Percentiles rank a stretch among this genome's conserved stretches.
These are phyloP conservation scores for Deroplatys truncata DNA, from an alignment of 2,888 invertebrate species.

Conservation along the genomic window DNA sequence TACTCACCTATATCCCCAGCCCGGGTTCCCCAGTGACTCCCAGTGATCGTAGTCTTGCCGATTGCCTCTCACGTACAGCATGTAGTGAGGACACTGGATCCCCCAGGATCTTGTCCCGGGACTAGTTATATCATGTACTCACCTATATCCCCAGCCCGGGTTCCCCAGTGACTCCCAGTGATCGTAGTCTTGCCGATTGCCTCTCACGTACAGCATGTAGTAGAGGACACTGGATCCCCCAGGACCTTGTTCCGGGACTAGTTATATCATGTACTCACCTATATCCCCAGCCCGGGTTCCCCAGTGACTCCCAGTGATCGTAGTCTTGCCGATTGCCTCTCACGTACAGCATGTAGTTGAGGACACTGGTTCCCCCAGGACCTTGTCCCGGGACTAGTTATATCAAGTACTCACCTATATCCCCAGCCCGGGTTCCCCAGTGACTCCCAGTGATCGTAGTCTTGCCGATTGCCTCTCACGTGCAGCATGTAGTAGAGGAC, in stretches of 20 bases:
- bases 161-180: constrained; percentile 88
- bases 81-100: no score
- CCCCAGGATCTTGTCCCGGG: constrained; percentile 88
- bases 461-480: constrained; percentile 81
- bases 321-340: constrained; percentile 75
- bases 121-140: constrained; percentile 61
- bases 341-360: constrained; percentile 73
- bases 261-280: constrained; percentile 82
- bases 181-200: constrained; percentile 78
- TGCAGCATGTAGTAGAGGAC: no score
- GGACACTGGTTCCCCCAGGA: no score
- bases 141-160: constrained; percentile 75
- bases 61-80: constrained; percentile 77
- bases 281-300: constrained; percentile 84
- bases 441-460: constrained; percentile 81
- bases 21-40: constrained; percentile 80
- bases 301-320: constrained; percentile 85
- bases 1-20: constrained; percentile 69
- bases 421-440: constrained; percentile 87
- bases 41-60: constrained; percentile 73
- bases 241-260: constrained; percentile 92
- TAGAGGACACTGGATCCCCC: no score
- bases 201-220: no score
- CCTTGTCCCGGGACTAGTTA: constrained; percentile 43
- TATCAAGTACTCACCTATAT: constrained; percentile 52